Conservation (phyloP, 2,113 vertebrate genomes). For the cattle (Bos taurus) region ARS-UCD2.0 NC_037344.1:48854001-48854500, state of each 20-base stretch:
- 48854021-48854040: not conserved
- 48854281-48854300: not conserved
- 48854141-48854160: not conserved
- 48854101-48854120: not conserved
- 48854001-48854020: not conserved
- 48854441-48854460: not conserved
- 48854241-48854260: not conserved
- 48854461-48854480: not conserved
- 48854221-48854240: accelerated
- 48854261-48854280: not conserved
- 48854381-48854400: not conserved
- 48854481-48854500: accelerated
- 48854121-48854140: not conserved
- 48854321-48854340: not conserved
- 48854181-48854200: not conserved
- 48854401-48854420: not conserved
- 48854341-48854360: not conserved
- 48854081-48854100: not conserved
- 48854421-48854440: not conserved
- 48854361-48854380: not conserved
- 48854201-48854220: not conserved
- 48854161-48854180: not conserved
- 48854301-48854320: not conserved
- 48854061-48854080: no score
- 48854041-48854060: not conserved